Percentiles rank a stretch among this genome's conserved stretches.
These are phyloP conservation scores for Parotia lawesii DNA, from an alignment of 2,113 vertebrate genomes.

Conservation along the genomic window DNA sequence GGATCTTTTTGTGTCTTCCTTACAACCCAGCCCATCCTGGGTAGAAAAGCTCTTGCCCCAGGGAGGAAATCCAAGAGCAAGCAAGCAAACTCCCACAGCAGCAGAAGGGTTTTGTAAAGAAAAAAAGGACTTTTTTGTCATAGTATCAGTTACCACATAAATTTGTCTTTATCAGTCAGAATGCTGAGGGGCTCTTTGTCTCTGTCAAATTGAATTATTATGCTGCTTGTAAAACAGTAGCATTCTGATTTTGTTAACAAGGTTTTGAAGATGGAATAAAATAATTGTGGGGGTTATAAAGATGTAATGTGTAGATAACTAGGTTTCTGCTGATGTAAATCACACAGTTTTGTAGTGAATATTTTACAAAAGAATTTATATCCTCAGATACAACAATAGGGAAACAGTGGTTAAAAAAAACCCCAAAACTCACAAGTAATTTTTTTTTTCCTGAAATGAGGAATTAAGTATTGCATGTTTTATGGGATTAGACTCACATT, in stretches of 20 bases:
- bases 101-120: not conserved
- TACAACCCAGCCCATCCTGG: not conserved
- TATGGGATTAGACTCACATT: not conserved
- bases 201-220: not conserved
- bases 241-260: not conserved
- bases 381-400: not conserved
- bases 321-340: not conserved
- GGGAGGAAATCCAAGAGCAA: not conserved
- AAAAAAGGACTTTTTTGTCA: not conserved
- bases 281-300: not conserved
- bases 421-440: accelerated
- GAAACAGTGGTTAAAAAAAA: not conserved
- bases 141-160: not conserved
- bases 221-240: not conserved
- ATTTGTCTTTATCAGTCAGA: not conserved
- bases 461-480: not conserved
- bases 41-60: not conserved
- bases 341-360: not conserved
- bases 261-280: not conserved
- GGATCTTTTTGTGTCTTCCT: not conserved
- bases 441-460: not conserved
- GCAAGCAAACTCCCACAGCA: not conserved
- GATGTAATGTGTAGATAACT: not conserved
- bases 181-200: not conserved
- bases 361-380: not conserved